Conservation (phyloP, 2,888 invertebrate genomes). For the Colostygia pectinataria region DNA sequence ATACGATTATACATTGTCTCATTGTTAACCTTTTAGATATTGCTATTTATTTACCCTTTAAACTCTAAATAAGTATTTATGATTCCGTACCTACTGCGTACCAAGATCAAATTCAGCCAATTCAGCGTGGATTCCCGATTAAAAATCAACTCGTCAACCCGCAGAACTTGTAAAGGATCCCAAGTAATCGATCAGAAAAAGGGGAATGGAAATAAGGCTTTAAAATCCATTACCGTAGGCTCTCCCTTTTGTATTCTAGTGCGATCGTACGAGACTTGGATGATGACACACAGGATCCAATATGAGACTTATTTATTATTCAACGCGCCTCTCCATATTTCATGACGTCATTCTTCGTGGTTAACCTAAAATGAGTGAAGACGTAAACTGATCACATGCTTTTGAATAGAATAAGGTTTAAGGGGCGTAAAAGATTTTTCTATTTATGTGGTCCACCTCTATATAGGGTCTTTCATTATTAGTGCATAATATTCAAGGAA, state of each 20-base stretch:
- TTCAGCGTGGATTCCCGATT: constrained; percentile 28
- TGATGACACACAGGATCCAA: constrained; percentile 58
- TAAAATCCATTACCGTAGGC: constrained; percentile 53
- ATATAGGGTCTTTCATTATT: too few relatives aligned
- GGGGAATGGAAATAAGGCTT: constrained; percentile 51
- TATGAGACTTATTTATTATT: constrained; percentile 64
- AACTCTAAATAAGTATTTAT: too few relatives aligned
- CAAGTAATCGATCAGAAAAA: constrained; percentile 52
- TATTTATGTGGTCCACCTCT: constrained; percentile 15
- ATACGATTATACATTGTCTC: too few relatives aligned
- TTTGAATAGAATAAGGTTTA: constrained; percentile 26
- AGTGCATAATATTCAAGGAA: too few relatives aligned
- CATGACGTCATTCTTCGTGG: constrained; percentile 52
- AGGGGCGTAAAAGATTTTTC: constrained; percentile 4
- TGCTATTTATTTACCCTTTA: too few relatives aligned
- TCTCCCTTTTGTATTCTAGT: constrained; percentile 48
- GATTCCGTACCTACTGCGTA: too few relatives aligned
- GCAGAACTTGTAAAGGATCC: constrained; percentile 33
- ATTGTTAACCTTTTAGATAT: too few relatives aligned
- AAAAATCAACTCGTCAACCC: constrained; percentile 33
- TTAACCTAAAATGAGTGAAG: constrained; percentile 54
- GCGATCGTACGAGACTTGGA: constrained; percentile 30
- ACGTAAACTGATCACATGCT: constrained; percentile 35
- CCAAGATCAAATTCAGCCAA: constrained; percentile 19
- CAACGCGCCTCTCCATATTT: constrained; percentile 57